Evolutionary conservation across 2,797 vertebrate species (phyloP), one percentile per base, ranked within the genome.

Genomic region (Notamacropus eugenii): DNA sequence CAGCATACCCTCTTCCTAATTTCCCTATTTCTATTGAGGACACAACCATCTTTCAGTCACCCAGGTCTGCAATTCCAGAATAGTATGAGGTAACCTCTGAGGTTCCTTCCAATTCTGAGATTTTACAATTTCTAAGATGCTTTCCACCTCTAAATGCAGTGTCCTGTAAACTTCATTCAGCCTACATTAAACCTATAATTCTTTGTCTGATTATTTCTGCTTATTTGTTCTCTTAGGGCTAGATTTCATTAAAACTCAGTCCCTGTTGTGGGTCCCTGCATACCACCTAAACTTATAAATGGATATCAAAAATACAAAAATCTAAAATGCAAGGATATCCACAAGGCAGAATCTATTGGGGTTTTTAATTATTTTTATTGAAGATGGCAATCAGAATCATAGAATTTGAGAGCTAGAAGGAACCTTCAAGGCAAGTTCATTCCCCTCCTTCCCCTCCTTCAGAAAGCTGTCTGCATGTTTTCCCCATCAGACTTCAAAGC

Each of bases 131-230:
- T 91, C 52, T 34, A 28, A 54, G 54, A 6, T 31, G 28, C 22
- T 54, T 54, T 31, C 27, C 50, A 24, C 4, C 52, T 55, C 4
- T 54, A 54, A 91, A 19, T 54, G 4, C 50, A 54, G 46, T 8
- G 46, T 55, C 28, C 16, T 94, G 19, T 34, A 62, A 91, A 92
- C 4, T 92, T 96, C 4, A 57, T 92, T 95, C 62, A 2, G 52
- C 40, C 54, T 96, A 59, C 92, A 92, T 12, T 93, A 93, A 24
- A 34, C 8, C 93, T 92, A 74, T 93, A 97, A 91, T 55, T 56
- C 92, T 94, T 95, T 74, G n/a, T 67, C 92, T 67, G 93, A 96
- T 92, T 94, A 95, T 93, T 46, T 97, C 52, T 92, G 95, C 10
- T 91, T 92, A 0, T 95, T 93, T 54, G 90, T 91, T 95, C 94